These are phyloP conservation scores for Aplysina aerophoba DNA, from an alignment of 37 sponge, comb jelly and placozoan genomes.

Conservation along the genomic window DNA sequence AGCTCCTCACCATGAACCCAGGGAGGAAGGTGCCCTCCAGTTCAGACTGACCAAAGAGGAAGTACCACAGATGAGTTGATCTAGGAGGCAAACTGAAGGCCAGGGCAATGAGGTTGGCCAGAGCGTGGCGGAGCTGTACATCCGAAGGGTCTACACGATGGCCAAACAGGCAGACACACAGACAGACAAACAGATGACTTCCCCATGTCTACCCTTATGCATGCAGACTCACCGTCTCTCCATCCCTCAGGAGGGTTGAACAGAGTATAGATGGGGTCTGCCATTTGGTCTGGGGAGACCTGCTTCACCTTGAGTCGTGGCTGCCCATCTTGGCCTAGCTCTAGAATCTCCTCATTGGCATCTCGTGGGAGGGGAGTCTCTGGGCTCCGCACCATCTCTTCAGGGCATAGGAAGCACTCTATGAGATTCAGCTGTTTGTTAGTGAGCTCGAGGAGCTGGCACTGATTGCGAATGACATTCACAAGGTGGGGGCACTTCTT, in stretches of 20 bases:
- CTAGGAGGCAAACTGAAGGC: constrained; percentile 64
- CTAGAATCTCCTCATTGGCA: constrained; percentile 36
- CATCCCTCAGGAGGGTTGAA: constrained; percentile 39
- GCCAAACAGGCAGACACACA: not conserved
- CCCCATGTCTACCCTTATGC: not conserved
- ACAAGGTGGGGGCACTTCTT: not conserved
- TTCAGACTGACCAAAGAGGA: constrained; percentile 61
- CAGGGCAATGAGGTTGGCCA: constrained; percentile 79
- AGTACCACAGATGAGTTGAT: constrained; percentile 80
- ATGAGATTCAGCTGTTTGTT: constrained; percentile 21
- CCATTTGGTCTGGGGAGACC: constrained; percentile 4
- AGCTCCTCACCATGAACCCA: constrained; percentile 75
- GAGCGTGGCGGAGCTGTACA: constrained; percentile 63
- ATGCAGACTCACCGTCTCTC: not conserved
- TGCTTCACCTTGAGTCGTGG: constrained; percentile 9
- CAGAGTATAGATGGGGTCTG: constrained; percentile 62
- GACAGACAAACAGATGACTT: not conserved
- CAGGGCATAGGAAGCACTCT: constrained; percentile 36
- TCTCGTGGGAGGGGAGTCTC: constrained; percentile 35
- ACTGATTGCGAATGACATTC: not conserved
- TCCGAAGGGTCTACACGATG: constrained; percentile 74
- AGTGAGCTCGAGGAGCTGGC: not conserved
- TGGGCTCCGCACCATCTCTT: constrained; percentile 18
- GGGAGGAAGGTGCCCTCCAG: constrained; percentile 73
- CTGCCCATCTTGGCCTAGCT: constrained; percentile 12